Conservation (phyloP, 2,113 vertebrate species). For the Burhinus oedicnemus region DNA sequence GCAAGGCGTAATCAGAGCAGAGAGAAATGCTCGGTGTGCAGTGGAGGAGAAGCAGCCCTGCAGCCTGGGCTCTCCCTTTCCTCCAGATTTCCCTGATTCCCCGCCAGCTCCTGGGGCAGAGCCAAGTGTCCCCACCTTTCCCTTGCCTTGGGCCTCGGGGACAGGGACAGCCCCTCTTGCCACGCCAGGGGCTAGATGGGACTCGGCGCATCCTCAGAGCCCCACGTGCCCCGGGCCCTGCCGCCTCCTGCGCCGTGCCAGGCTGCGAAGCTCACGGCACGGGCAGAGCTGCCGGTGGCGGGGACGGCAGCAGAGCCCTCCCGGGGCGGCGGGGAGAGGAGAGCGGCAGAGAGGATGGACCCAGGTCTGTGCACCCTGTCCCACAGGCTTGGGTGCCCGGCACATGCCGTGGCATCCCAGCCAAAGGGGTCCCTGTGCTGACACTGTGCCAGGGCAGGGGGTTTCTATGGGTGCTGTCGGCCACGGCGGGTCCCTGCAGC, state of each 20-base stretch:
- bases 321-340: not conserved
- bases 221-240: not conserved
- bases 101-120: not conserved
- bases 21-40: fast-evolving
- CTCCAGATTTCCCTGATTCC: not conserved
- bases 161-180: constrained; percentile 2
- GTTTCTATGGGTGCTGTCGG: not conserved
- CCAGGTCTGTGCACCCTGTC: not conserved
- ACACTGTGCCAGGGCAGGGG: not conserved
- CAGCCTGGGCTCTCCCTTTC: not conserved
- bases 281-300: not conserved
- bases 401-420: fast-evolving
- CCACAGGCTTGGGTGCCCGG: fast-evolving
- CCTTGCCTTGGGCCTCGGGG: not conserved
- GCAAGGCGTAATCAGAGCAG: not conserved
- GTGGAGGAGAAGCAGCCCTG: not conserved
- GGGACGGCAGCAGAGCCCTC: not conserved
- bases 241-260: not conserved
- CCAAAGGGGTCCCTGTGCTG: fast-evolving
- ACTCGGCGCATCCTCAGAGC: not conserved
- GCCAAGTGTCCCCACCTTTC: not conserved
- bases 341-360: fast-evolving
- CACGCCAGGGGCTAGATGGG: fast-evolving
- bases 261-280: not conserved
- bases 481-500: not conserved